Base-by-base conservation (phyloP, 2,797 vertebrate species). In the Aulostomus chinensis region DNA sequence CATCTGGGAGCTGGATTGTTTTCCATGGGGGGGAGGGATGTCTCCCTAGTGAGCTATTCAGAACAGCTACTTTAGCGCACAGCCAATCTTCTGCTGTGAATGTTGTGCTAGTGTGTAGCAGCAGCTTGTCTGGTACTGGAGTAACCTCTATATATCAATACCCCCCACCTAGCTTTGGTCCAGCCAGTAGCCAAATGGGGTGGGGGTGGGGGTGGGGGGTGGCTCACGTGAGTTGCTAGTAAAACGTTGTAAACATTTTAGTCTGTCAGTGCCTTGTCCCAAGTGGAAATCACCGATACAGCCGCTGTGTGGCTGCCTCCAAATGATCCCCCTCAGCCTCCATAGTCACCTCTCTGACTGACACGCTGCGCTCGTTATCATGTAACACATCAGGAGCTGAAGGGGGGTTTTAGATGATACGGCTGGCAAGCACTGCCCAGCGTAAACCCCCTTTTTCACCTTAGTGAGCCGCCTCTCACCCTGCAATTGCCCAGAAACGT, bases 1-100 rank as follows among this genome's bases (percentile, higher is more conserved):
- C 87, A 88, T 85, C 87, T 87, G 84, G 85, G 77, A 74, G 59
- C 61, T 83, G 77, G 84, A 83, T 84, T 88, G 87, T 84, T 88
- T 87, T 88, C 80, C 77, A 71, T 35, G 35, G 30, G 57, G 64
- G 73, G 62, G 64, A 41, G 58, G 35, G 42, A 64, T 40, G 59
- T 70, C 62, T 83, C 75, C 68, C 68, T 5, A 49, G 82, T 68
- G 78, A 73, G 78, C 78, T 59, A 74, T 84, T 84, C 68, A 73
- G 62, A 76, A 73, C 62, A 60, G 81, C 73, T 68, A 67, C 81
- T 85, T 83, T 71, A 54, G 52, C 69, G 58, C 75, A 33, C 67
- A 68, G 68, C 56, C 81, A 80, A 63, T 80, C 73, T 68, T 69
- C 50, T 77, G 54, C 77, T 68, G 73, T 76, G 78, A 80, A 81